Conservation (phyloP, 2,888 invertebrate species). For the Pachymerium ferrugineum region DNA sequence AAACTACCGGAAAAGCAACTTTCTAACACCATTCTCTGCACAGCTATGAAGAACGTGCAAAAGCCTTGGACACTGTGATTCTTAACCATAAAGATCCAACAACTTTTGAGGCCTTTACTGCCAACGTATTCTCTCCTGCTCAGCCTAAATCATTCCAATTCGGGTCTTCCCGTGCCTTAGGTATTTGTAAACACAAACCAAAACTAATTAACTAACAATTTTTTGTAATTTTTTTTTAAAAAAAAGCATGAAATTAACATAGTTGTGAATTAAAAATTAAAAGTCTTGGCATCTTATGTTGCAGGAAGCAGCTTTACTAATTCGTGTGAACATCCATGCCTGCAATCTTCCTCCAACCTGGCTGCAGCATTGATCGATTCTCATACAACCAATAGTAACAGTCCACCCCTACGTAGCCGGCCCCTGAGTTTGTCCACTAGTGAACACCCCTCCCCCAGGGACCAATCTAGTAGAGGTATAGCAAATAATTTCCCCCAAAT, state of each 20-base stretch:
- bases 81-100: slow-evolving; percentile 76
- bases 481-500: slow-evolving; percentile 2
- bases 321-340: slow-evolving; percentile 34
- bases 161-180: slow-evolving; percentile 44
- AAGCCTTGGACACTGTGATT: slow-evolving; percentile 77
- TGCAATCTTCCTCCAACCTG: slow-evolving; percentile 52
- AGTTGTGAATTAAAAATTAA: neutral
- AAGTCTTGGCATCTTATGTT: neutral
- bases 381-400: slow-evolving; percentile 33
- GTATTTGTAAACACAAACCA: slow-evolving; percentile 38
- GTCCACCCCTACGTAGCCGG: slow-evolving; percentile 31
- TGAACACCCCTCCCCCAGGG: slow-evolving; percentile 34
- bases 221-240: neutral
- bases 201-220: neutral
- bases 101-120: slow-evolving; percentile 80
- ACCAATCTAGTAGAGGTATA: slow-evolving; percentile 10
- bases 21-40: too few relatives aligned
- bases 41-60: slow-evolving; percentile 86
- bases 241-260: neutral
- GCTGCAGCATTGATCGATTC: slow-evolving; percentile 56
- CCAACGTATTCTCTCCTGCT: slow-evolving; percentile 51
- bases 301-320: slow-evolving; percentile 31
- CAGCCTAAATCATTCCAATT: slow-evolving; percentile 53
- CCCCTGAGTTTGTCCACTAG: slow-evolving; percentile 35
- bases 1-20: too few relatives aligned